These are phyloP conservation scores for Vultur gryphus DNA, from an alignment of 2,797 vertebrate genomes.

Conservation along the genomic window DNA sequence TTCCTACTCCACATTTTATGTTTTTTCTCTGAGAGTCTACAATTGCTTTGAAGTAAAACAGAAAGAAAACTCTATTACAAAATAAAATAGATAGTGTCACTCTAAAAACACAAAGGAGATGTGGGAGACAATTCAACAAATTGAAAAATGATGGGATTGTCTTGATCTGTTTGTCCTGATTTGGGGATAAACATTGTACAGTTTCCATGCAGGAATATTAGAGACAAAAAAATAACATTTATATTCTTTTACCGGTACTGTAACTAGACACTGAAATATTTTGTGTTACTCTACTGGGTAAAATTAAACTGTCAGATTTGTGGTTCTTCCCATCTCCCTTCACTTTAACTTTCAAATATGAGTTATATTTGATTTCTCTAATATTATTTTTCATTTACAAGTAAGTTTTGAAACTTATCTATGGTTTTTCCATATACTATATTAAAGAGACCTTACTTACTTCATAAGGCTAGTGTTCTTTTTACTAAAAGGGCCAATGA, in stretches of 20 bases:
- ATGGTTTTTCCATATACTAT: background rate
- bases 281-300: background rate
- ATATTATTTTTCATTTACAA: background rate
- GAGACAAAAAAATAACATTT: background rate
- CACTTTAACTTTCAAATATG: background rate
- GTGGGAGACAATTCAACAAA: background rate
- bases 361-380: background rate
- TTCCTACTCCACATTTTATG: background rate
- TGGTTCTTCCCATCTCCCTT: background rate
- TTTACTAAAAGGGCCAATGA: slow-evolving; percentile 90
- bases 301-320: background rate
- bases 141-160: background rate
- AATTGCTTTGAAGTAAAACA: background rate
- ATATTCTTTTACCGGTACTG: background rate
- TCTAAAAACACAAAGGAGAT: background rate
- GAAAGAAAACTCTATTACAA: background rate
- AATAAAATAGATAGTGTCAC: background rate
- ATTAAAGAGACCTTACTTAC: slow-evolving; percentile 75
- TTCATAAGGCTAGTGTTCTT: slow-evolving; percentile 92
- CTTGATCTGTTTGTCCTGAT: background rate
- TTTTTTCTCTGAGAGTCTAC: background rate
- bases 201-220: background rate
- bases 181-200: background rate
- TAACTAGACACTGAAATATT: background rate
- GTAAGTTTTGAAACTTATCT: background rate